phyloP scores from a whole-genome alignment of 2,113 vertebrate genomes.

The Menidia beryllina region DNA sequence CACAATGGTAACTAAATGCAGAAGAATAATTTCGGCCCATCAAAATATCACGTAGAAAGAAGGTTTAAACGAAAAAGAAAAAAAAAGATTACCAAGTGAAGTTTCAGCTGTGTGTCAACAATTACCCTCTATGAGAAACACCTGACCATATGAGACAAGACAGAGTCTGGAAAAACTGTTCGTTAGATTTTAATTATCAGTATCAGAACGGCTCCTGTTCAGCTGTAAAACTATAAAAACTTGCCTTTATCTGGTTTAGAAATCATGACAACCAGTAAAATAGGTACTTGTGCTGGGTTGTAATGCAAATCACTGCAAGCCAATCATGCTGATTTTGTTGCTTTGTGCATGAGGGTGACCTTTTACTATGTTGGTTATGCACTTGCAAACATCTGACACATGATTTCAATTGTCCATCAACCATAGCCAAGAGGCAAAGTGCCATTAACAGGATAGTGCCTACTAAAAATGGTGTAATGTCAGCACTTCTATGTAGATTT shows the following conservation, averaged over 20 bases:
- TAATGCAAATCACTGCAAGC: neutral
- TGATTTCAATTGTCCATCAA: constrained; percentile 60
- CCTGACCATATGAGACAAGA: neutral
- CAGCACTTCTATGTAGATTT: constrained; percentile 47
- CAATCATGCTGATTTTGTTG: neutral
- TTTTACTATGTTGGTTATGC: constrained; percentile 25
- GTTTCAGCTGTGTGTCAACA: constrained; percentile 3
- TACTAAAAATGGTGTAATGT: constrained; percentile 65
- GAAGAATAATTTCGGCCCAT: no score
- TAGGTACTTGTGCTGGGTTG: neutral
- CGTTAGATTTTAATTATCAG: neutral
- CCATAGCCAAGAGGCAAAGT: constrained; percentile 40
- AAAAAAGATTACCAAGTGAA: constrained; percentile 5
- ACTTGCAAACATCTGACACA: constrained; percentile 26
- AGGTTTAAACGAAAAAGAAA: constrained; percentile 40
- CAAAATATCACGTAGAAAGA: neutral
- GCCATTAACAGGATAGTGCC: constrained; percentile 33
- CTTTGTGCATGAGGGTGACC: neutral
- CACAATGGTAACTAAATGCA: no score
- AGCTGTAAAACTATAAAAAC: constrained; percentile 45
- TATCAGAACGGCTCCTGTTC: constrained; percentile 6
- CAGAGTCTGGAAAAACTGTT: neutral
- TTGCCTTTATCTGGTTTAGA: neutral
- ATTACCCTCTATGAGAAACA: neutral
- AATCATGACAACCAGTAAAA: neutral